phyloP scores from a whole-genome alignment of 1,140 invertebrate species.

The Cylas formicarius region DNA sequence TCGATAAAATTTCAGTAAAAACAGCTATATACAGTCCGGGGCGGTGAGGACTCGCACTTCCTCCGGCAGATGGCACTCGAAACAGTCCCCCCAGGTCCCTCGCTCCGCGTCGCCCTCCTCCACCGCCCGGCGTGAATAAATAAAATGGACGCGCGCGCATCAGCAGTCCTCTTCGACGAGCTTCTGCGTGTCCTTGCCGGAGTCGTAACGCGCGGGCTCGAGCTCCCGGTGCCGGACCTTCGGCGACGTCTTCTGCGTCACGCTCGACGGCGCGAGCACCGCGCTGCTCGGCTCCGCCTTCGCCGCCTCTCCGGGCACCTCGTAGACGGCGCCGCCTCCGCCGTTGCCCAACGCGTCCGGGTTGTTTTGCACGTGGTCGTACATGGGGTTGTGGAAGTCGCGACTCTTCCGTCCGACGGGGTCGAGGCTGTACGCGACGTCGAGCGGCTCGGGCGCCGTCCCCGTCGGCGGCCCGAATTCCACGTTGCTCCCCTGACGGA shows the following conservation, averaged over 20 bases:
- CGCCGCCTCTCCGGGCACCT: constrained; percentile 66
- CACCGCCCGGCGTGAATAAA: too few relatives aligned
- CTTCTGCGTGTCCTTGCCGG: constrained; percentile 86
- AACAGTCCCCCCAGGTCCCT: constrained; percentile 23
- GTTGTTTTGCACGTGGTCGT: constrained; percentile 68
- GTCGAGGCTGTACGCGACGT: constrained; percentile 69
- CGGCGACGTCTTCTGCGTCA: constrained; percentile 67
- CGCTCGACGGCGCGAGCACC: constrained; percentile 71
- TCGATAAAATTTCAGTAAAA: too few relatives aligned
- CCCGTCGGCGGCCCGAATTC: constrained; percentile 68
- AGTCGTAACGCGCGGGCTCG: constrained; percentile 73
- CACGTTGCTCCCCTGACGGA: constrained; percentile 88
- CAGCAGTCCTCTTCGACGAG: constrained; percentile 76
- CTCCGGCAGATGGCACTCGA: constrained; percentile 21
- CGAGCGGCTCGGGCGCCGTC: constrained; percentile 43
- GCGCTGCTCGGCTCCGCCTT: constrained; percentile 60
- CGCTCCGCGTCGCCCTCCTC: too few relatives aligned
- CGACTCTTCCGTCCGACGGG: constrained; percentile 67
- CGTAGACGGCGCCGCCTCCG: constrained; percentile 61
- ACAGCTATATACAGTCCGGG: not conserved
- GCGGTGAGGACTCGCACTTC: not conserved
- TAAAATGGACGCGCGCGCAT: too few relatives aligned
- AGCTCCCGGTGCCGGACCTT: constrained; percentile 68
- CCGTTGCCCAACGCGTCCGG: constrained; percentile 52
- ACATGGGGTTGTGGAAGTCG: constrained; percentile 95